Evolutionary conservation across 2,888 invertebrate genomes (phyloP).

Genomic region (Drosophila mimica): DNA sequence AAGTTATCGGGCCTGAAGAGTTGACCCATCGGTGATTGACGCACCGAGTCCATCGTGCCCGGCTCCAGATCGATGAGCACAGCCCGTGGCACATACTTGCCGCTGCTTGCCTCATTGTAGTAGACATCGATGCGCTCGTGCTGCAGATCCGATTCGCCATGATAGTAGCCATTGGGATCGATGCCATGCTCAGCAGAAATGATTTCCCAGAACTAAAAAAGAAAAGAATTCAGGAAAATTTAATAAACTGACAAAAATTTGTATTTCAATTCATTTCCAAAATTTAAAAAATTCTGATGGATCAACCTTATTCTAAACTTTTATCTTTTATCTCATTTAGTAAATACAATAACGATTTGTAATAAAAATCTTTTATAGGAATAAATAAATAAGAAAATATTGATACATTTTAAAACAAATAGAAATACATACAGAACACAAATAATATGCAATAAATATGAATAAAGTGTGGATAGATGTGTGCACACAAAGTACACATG

Average conservation of each 20-base stretch:
- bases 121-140: conserved; percentile 92
- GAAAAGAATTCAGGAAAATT: not conserved
- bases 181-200: conserved; percentile 93
- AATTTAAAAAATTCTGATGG: rapidly evolving
- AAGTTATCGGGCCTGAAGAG: conserved; percentile 95
- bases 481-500: not conserved
- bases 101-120: conserved; percentile 90
- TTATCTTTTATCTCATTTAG: not conserved
- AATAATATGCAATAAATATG: not conserved
- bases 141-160: conserved; percentile 90
- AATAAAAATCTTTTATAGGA: not conserved
- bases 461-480: not conserved
- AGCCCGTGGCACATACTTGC: conserved; percentile 93
- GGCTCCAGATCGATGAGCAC: conserved; percentile 95
- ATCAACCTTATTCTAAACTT: not conserved
- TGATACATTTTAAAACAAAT: not conserved
- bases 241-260: conserved; percentile 13
- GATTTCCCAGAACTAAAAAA: conserved; percentile 90
- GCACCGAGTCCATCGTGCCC: conserved; percentile 94
- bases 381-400: not conserved
- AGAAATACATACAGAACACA: not conserved
- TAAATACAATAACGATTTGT: not conserved
- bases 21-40: conserved; percentile 91
- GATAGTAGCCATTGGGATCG: conserved; percentile 90
- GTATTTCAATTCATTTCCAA: conserved; percentile 27